Percentiles rank a stretch among this genome's conserved stretches.
Conservation (phyloP, 64 coral and sea anemone genomes). For the Porites lutea region DNA sequence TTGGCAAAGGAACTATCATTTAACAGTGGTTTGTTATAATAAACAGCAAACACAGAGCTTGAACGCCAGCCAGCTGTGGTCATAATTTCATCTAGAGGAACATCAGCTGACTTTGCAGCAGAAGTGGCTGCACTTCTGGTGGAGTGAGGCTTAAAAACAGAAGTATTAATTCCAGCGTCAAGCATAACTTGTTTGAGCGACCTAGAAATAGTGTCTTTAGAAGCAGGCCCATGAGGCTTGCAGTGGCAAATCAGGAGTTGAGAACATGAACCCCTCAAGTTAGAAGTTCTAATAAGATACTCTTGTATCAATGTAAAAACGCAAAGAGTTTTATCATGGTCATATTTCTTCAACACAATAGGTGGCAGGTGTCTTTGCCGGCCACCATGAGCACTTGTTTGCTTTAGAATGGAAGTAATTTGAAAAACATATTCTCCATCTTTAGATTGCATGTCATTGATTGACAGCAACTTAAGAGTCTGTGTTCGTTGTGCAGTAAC, state of each 20-base stretch:
- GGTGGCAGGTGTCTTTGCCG: slow-evolving; percentile 43
- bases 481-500: no score
- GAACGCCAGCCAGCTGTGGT: no score
- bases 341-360: slow-evolving; percentile 61
- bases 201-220: slow-evolving; percentile 66
- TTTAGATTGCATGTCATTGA: no score
- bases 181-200: slow-evolving; percentile 56
- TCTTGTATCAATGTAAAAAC: slow-evolving; percentile 40
- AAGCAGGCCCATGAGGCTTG: slow-evolving; percentile 67
- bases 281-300: slow-evolving; percentile 59
- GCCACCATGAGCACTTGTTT: no score
- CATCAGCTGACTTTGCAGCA: no score
- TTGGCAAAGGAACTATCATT: no score
- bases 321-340: slow-evolving; percentile 32
- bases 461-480: no score
- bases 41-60: no score
- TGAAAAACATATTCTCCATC: no score
- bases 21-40: no score
- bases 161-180: slow-evolving; percentile 51
- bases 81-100: no score
- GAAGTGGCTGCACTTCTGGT: slow-evolving; percentile 26
- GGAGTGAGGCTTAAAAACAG: slow-evolving; percentile 54
- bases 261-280: slow-evolving; percentile 25
- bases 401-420: no score
- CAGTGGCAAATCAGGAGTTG: slow-evolving; percentile 59